A percentile compares a stretch with the other conserved stretches of the same genome.
These are phyloP conservation scores for Capra hircus DNA, from an alignment of 2,113 vertebrate species.

Conservation along the genomic window DNA sequence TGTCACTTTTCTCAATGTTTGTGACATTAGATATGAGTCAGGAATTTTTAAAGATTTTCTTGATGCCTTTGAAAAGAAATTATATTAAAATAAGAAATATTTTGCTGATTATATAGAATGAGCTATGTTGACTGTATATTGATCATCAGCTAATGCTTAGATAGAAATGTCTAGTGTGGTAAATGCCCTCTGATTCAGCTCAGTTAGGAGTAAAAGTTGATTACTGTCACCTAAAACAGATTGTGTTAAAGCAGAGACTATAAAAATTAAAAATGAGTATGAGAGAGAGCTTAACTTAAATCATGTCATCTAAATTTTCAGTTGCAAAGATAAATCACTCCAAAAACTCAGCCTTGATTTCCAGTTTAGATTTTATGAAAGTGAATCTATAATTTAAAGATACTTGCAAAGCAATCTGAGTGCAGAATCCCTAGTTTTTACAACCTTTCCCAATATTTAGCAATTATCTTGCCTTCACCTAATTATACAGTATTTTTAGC, in stretches of 20 bases:
- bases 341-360: not conserved
- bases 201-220: not conserved
- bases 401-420: not conserved
- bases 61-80: not conserved
- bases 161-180: not conserved
- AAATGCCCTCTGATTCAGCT: not conserved
- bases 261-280: not conserved
- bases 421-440: not conserved
- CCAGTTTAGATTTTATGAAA: not conserved
- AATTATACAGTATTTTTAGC: not conserved
- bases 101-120: constrained; percentile 1
- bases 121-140: not conserved
- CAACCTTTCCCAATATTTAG: not conserved
- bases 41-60: not conserved
- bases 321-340: constrained; percentile 15
- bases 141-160: not conserved
- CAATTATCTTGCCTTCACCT: not conserved
- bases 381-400: not conserved
- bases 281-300: not conserved
- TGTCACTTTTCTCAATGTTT: not conserved
- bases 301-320: not conserved
- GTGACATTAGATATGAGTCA: not conserved
- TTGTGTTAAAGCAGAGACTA: not conserved
- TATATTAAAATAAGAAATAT: not conserved
- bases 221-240: not conserved